Percentiles rank a stretch among this genome's conserved stretches.
phyloP scores from a whole-genome alignment of 1,140 invertebrate species.

The Macrocentrus cingulum region DNA sequence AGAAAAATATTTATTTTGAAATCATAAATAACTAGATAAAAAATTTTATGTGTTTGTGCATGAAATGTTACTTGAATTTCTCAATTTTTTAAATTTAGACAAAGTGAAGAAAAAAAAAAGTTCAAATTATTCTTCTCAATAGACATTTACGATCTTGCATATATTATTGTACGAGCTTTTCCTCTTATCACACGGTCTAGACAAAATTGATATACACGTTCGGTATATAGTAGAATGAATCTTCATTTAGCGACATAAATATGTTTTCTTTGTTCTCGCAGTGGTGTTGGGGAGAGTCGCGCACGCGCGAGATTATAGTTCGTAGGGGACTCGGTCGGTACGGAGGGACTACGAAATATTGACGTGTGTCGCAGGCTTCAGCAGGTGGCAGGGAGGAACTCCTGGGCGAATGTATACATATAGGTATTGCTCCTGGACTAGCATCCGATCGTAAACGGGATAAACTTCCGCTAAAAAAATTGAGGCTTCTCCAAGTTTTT shows the following conservation, averaged over 20 bases:
- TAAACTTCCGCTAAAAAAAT: background rate
- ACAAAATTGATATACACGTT: background rate
- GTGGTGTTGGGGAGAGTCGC: background rate
- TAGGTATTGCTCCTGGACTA: slow-evolving; percentile 4
- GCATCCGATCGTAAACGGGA: slow-evolving; percentile 5
- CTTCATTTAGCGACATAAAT: slow-evolving; percentile 18
- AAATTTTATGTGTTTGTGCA: too few species aligned
- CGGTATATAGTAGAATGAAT: background rate
- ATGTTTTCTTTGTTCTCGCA: slow-evolving; percentile 16
- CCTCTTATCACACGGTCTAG: background rate
- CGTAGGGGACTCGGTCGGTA: slow-evolving; percentile 7
- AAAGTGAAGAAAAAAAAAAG: too few species aligned
- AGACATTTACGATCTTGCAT: too few species aligned
- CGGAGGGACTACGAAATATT: slow-evolving; percentile 34
- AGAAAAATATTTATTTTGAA: too few species aligned
- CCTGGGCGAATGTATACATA: slow-evolving; percentile 30
- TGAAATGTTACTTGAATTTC: too few species aligned
- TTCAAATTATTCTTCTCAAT: too few species aligned
- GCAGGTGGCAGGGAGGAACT: slow-evolving; percentile 35
- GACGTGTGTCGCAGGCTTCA: slow-evolving; percentile 40
- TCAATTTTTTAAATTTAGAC: too few species aligned
- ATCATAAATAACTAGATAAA: too few species aligned
- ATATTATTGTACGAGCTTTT: too few species aligned
- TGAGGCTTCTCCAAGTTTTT: too few species aligned
- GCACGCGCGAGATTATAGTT: slow-evolving; percentile 5